These are phyloP conservation scores for Rhopalosiphum padi DNA, from an alignment of 1,140 invertebrate species.

Conservation along the genomic window DNA sequence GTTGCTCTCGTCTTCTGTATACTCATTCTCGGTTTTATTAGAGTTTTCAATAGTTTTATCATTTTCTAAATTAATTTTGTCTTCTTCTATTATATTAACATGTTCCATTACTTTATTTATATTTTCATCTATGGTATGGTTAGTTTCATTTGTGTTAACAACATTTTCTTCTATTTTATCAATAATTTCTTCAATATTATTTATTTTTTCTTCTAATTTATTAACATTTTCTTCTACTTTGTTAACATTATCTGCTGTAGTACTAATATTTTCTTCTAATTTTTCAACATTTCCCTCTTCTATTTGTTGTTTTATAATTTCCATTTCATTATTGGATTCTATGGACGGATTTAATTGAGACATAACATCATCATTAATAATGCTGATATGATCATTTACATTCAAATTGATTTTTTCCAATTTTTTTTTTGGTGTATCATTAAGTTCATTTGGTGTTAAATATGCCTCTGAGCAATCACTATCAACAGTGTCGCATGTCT, in stretches of 20 bases:
- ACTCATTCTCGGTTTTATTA: neutral
- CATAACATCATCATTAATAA: conserved; percentile 26
- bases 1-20: neutral
- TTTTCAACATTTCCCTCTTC: conserved; percentile 58
- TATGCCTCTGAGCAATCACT: conserved; percentile 70
- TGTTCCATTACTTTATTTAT: neutral
- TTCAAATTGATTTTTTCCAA: conserved; percentile 59
- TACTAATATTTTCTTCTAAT: neutral
- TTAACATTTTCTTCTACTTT: neutral
- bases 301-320: conserved; percentile 56
- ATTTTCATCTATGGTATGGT: neutral
- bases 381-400: neutral
- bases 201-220: neutral
- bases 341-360: conserved; percentile 46
- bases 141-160: neutral
- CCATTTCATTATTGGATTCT: neutral
- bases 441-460: conserved; percentile 69
- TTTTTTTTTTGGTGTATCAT: conserved; percentile 62
- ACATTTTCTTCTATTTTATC: conserved; percentile 5
- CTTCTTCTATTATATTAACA: neutral
- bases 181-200: conserved; percentile 56
- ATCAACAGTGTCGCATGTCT: conserved; percentile 61
- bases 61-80: neutral
- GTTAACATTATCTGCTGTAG: neutral
- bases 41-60: neutral